phyloP scores from a whole-genome alignment of 2,888 invertebrate genomes.

The Leucozona laternaria region DNA sequence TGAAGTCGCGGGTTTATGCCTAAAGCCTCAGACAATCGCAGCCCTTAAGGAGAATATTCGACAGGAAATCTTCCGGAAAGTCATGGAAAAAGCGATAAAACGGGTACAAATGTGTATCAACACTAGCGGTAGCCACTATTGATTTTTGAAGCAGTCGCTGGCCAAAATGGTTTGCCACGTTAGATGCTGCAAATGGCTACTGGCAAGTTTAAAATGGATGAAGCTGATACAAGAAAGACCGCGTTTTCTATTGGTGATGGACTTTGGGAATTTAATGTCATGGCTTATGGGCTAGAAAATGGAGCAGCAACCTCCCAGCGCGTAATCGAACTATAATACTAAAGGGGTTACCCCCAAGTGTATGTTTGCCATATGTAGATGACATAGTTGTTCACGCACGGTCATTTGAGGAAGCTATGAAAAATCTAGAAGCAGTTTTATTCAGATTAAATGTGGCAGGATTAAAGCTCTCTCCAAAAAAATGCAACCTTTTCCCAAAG shows the following conservation, averaged over 20 bases:
- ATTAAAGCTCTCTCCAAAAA: neutral
- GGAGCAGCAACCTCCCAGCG: slow-evolving; percentile 19
- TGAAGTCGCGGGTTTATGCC: no score
- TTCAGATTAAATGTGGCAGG: neutral
- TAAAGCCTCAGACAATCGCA: no score
- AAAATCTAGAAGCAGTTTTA: slow-evolving; percentile 7
- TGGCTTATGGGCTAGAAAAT: slow-evolving; percentile 19
- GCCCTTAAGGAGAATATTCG: no score
- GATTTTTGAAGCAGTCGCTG: neutral
- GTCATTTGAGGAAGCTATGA: neutral
- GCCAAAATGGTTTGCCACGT: slow-evolving; percentile 48
- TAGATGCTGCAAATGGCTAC: slow-evolving; percentile 42
- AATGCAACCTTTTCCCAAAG: slow-evolving; percentile 1
- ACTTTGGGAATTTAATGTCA: slow-evolving; percentile 21
- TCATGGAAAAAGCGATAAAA: no score
- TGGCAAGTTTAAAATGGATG: slow-evolving; percentile 41
- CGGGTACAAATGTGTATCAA: no score
- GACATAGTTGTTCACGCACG: slow-evolving; percentile 7
- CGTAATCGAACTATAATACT: neutral
- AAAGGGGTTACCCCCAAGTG: neutral
- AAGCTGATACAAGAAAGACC: slow-evolving; percentile 3
- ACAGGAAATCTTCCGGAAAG: no score
- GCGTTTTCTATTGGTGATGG: slow-evolving; percentile 21
- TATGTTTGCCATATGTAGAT: slow-evolving; percentile 5
- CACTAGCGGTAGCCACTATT: no score